Base-by-base conservation (phyloP, 2,797 vertebrate genomes). In the Bovichtus diacanthus region DNA sequence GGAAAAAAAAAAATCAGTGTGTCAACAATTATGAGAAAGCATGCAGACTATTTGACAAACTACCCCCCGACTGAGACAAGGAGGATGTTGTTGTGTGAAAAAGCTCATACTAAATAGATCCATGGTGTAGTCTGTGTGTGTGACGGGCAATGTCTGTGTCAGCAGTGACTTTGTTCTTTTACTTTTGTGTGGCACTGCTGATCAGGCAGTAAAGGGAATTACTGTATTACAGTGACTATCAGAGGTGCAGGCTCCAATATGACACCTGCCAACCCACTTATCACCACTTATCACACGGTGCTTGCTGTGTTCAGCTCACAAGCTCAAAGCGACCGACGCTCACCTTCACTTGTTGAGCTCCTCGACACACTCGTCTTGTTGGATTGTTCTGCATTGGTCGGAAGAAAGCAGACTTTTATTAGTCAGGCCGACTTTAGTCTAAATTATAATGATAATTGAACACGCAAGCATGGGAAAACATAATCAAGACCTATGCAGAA, bases 261-360 rank as follows among this genome's bases (percentile, higher is more conserved):
- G 79, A 76, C 83, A 68, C 70, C 72, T 21, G 49, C 62, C 44
- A 34, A 23, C 44, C 41, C 55, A 39, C 63, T 65, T n/a, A 38
- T 58, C 43, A 56, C 41, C 55, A 39, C 63, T 65, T n/a, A 38
- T 58, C 43, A 56, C 63, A n/a, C 66, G 12, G 11, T 25, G 44
- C 50, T 21, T 55, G 50, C 31, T 38, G 36, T 41, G 50, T 47
- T 66, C 53, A 62, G 7, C 56, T 76, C 25, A 71, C 10, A 66
- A 43, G 51, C 46, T 74, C n/a, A 66, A 58, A 70, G 23, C 4
- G 8, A 27, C 11, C 18, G 2, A 47, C 5, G 76, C 85, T 90
- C 70, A 94, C 92, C 88, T 66, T 84, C 83, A 79, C 58, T 63
- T 75, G 93, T 85, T 59, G 87, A 85, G 90, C 92, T 93, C 88